Conservation (phyloP, 2,113 vertebrate species). For the Forbesichthys agassizii region DNA sequence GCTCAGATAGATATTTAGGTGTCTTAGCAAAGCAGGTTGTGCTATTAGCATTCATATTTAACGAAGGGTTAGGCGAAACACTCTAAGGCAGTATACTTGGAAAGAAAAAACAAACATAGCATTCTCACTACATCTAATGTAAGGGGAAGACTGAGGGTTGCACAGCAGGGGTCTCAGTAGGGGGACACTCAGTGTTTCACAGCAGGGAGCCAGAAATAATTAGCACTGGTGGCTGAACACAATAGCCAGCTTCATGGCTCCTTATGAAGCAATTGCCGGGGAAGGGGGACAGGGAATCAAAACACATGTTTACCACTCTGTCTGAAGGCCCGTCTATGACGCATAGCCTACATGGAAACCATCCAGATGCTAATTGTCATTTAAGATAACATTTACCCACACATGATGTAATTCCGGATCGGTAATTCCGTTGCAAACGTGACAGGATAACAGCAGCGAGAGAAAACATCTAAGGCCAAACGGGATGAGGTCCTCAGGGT, state of each 20-base stretch:
- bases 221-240: constrained; percentile 60
- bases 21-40: no score
- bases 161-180: constrained; percentile 26
- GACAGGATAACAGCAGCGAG: background rate
- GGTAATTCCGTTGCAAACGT: constrained; percentile 3
- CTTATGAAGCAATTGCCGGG: constrained; percentile 41
- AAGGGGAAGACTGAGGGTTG: constrained; percentile 36
- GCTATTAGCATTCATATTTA: no score
- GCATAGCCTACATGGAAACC: constrained; percentile 17
- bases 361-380: constrained; percentile 47
- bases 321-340: constrained; percentile 24
- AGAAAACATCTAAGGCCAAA: constrained; percentile 1
- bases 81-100: no score
- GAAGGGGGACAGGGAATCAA: constrained; percentile 38
- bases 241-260: constrained; percentile 20
- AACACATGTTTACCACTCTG: constrained; percentile 58
- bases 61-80: no score
- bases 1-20: no score
- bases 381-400: constrained; percentile 47
- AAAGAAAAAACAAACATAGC: background rate
- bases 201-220: constrained; percentile 65
- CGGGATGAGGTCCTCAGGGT: background rate
- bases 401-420: constrained; percentile 26
- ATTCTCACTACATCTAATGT: constrained; percentile 44
- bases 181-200: constrained; percentile 42